A percentile compares a stretch with the other conserved stretches of the same genome.
Conservation (phyloP, 2,113 vertebrate species). For the Sebastes fasciatus region DNA sequence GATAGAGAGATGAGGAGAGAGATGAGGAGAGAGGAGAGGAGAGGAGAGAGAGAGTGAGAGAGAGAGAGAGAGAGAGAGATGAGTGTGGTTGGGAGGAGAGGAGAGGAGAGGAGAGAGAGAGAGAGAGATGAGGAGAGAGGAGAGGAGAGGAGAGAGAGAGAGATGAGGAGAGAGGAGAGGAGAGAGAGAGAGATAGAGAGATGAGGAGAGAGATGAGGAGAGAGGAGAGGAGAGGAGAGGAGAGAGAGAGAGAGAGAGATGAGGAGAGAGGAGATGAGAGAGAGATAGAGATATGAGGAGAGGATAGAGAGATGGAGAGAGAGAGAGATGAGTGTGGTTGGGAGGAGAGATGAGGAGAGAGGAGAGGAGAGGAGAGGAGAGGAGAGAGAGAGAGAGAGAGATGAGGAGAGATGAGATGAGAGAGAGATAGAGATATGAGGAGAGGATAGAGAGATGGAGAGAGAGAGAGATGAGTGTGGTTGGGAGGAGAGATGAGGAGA, state of each 20-base stretch:
- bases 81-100: too few species aligned
- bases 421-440: background rate
- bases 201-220: background rate
- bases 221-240: conserved; percentile 4
- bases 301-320: too few species aligned
- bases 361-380: background rate
- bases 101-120: accelerated
- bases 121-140: accelerated
- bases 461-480: too few species aligned
- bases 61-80: background rate
- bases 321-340: background rate
- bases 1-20: background rate
- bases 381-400: conserved; percentile 9
- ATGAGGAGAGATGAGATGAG: background rate
- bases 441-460: too few species aligned
- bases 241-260: conserved; percentile 10
- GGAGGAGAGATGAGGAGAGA: background rate
- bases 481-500: background rate
- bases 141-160: too few species aligned
- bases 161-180: too few species aligned
- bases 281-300: background rate
- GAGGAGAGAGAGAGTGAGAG: conserved; percentile 3
- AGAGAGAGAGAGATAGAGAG: background rate
- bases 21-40: background rate
- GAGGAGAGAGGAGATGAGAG: background rate